Base-by-base conservation (phyloP, 2,797 vertebrate genomes). In the Anableps anableps region DNA sequence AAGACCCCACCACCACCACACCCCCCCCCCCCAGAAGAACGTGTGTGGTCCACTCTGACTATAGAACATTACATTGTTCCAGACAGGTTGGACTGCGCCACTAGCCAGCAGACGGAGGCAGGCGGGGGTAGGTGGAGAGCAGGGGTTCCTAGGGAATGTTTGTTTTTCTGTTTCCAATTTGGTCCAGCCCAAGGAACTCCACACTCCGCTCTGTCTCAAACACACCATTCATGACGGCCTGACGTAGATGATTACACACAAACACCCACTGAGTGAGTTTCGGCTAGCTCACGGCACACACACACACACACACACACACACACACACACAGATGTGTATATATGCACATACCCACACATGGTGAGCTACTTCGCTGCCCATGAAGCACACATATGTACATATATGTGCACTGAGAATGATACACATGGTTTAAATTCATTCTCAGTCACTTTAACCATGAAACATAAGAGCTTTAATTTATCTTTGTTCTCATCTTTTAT, bases 81-180 rank as follows among this genome's bases (percentile, higher is more conserved):
- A 94, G 94, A 95, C 93, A 94, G 93, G 92, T 95, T 92, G 90
- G 91, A 92, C 92, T 89, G 90, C 88, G 86, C 88, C 92, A 92
- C 92, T 91, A 85, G 90, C 88, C 88, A 38, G 90, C 91, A 92
- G 93, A 94, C 89, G 74, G 60, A 48, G 72, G 66, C 11, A 68
- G 14, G 66, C 0, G 48, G 66, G 75, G 81, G 72, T 26, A 62
- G 79, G 17, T 41, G 81, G 85, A 78, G 88, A 84, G 89, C 72
- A 77, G 91, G 90, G 84, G 93, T 89, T 93, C 92, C 91, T 85
- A 88, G 92, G 88, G 90, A 92, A 92, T 95, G 93, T 95, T 95
- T 95, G 93, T 95, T 95, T 94, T 95, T 95, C 94, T 94, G 94
- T 94, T 95, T 95, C 93, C 94, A 95, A 95, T 95, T 95, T 94